These are phyloP conservation scores for Sitophilus oryzae DNA, from an alignment of 1,140 invertebrate species.

Conservation along the genomic window DNA sequence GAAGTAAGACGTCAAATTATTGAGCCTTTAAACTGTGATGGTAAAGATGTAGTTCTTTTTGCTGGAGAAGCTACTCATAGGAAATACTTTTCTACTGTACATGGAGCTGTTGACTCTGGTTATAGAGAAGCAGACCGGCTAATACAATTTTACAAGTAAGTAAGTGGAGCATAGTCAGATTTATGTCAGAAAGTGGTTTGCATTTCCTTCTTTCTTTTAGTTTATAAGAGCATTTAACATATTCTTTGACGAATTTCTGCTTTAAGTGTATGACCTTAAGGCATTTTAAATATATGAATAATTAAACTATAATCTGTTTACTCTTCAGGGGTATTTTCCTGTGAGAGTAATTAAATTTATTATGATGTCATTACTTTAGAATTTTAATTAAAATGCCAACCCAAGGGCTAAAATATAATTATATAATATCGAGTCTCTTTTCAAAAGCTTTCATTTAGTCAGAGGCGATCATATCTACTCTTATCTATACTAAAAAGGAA, in stretches of 20 bases:
- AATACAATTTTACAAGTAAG: slow-evolving; percentile 44
- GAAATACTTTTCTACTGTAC: slow-evolving; percentile 67
- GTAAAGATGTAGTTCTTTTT: slow-evolving; percentile 54
- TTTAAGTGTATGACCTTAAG: background rate
- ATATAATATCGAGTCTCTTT: too few relatives aligned
- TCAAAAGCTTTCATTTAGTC: too few relatives aligned
- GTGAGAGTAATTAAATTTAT: too few relatives aligned
- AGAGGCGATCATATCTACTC: too few relatives aligned
- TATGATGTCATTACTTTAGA: too few relatives aligned
- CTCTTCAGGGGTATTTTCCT: too few relatives aligned
- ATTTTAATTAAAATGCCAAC: too few relatives aligned
- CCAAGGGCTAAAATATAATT: too few relatives aligned
- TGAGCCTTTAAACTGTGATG: slow-evolving; percentile 47
- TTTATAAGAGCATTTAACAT: too few relatives aligned
- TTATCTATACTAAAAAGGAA: too few relatives aligned
- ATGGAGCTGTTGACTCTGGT: slow-evolving; percentile 73
- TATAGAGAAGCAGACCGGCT: slow-evolving; percentile 76
- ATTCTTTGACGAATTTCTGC: background rate
- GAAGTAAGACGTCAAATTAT: slow-evolving; percentile 53
- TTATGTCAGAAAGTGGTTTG: slow-evolving; percentile 8
- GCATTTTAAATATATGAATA: too few relatives aligned
- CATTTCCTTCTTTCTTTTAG: background rate
- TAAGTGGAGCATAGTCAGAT: slow-evolving; percentile 1
- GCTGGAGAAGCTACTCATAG: slow-evolving; percentile 66
- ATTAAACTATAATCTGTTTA: too few relatives aligned